Base-by-base conservation (phyloP, 2,113 vertebrate species). In the Rhinolophus ferrumequinum region DNA sequence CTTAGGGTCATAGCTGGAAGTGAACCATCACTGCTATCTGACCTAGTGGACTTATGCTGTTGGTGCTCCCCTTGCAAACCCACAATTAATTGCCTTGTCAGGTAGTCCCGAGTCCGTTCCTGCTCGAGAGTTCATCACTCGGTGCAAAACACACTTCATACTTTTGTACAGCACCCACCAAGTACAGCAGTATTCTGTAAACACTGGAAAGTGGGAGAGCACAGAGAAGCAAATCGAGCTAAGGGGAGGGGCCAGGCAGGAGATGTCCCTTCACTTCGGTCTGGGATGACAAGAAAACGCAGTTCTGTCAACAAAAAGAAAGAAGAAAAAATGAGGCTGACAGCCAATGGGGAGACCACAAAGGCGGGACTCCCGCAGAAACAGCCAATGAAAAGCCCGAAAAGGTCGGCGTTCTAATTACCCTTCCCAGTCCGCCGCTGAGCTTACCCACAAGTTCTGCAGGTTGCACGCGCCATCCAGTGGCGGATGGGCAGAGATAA, bases 361-460 rank as follows among this genome's bases (percentile, higher is more conserved):
- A 85, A 75, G 91, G 87, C 76, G 30, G 62, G 77, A 33, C 50
- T 73, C 16, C 76, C 2, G 3, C 66, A 82, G 54, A 77, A 79
- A 4, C 38, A 24, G n/a, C 84, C 3, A 82, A 73, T 47, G 77
- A 93, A 85, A 88, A 58, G 12, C 15, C 13, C 0, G 0, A 56
- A 38, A 26, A 30, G 26, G 26, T 18, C 0, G 2, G 8, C 2
- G 21, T 52, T 11, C 41, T 9, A 50, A 50, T 50, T 50, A 50
- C 47, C 47, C 47, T 47, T 47, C 47, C 47, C 47, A 13, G 10
- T 4, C 2, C 1, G 14, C 28, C 0, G 0, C 3, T 0, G 3
- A 1, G 28, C 7, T 3, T 3, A 1, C 60, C 9, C 9, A 47
- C 12, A 6, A 0, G 16, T 70, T 54, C 47, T 5, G 30, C 72